Percentiles rank a stretch among this genome's conserved stretches.
Conservation (phyloP, 1,140 invertebrate species). For the Anagrus nilaparvatae region DNA sequence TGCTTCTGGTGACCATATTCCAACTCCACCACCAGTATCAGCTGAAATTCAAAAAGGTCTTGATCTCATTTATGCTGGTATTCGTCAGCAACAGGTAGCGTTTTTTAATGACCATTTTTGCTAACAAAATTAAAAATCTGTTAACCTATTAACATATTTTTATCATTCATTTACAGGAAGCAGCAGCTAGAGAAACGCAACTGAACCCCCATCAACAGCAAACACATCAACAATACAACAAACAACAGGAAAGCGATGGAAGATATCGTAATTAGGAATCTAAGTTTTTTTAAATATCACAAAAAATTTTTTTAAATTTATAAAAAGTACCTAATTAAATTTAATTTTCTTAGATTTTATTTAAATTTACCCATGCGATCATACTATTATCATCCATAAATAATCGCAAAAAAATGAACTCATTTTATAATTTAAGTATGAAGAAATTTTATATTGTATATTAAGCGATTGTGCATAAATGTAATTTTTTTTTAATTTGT, state of each 20-base stretch:
- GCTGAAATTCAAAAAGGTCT: conserved; percentile 73
- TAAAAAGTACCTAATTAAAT: conserved; percentile 8
- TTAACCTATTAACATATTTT: not conserved
- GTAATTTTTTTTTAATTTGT: no score
- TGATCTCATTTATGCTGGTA: conserved; percentile 70
- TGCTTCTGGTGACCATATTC: conserved; percentile 69
- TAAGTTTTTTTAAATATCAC: not conserved
- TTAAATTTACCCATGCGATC: conserved; percentile 9
- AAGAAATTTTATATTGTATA: no score
- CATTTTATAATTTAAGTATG: no score
- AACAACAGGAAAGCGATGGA: conserved; percentile 32
- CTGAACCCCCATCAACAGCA: no score
- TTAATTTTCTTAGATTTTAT: conserved; percentile 8
- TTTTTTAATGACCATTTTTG: conserved; percentile 10
- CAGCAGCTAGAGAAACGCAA: conserved; percentile 33
- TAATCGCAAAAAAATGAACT: no score
- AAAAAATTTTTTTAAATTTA: conserved; percentile 8
- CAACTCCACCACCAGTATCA: conserved; percentile 73
- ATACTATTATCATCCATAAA: conserved; percentile 6
- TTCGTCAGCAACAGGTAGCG: conserved; percentile 57
- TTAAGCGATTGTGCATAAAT: no score
- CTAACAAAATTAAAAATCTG: not conserved
- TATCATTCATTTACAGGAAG: conserved; percentile 27
- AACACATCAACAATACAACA: conserved; percentile 36
- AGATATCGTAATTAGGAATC: conserved; percentile 22